Base-by-base conservation (phyloP, 2,797 vertebrate genomes). In the Alectoris magna region DNA sequence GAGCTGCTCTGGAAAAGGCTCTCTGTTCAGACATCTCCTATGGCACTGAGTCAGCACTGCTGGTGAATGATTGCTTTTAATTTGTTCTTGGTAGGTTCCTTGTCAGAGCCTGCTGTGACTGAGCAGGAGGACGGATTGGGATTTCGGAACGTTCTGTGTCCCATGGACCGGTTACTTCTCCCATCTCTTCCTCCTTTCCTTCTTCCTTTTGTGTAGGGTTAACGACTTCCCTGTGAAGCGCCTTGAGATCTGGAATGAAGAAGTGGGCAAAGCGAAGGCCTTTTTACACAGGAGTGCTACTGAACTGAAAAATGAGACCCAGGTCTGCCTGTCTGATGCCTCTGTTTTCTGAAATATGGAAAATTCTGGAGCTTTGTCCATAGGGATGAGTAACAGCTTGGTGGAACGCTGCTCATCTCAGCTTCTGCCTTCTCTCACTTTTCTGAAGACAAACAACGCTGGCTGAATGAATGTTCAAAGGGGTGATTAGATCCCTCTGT, bases 401-500 rank as follows among this genome's bases (percentile, higher is more conserved):
- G 74, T 58, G 84, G 66, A 58, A 66, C 23, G 81, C 71, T 34
- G 39, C 31, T 4, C 69, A 34, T 26, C 26, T 43, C 80, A 92
- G 73, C 83, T 70, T 87, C 79, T 84, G 80, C 84, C 9, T 88
- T 75, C 59, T 53, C 51, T 75, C 8, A 0, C 51, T 14, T 41
- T 59, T 41, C 23, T 84, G 48, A 26, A 87, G 73, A 56, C 60
- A 77, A 62, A 24, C 66, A n/a, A n/a, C 41, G 2, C 19, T 6
- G 70, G 14, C 73, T 79, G 76, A 44, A 51, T 56, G 34, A 55
- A 27, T 7, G 44, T 31, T 87, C 73, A 16, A 5, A 59, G 81
- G 2, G 21, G 24, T 95, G 96, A 96, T 92, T 72, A 60, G 93
- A 84, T 90, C 59, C 62, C 78, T 87, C 79, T 96, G 8, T 78